Conservation (phyloP, 2,888 invertebrate species). For the Parasteatoda lunata region DNA sequence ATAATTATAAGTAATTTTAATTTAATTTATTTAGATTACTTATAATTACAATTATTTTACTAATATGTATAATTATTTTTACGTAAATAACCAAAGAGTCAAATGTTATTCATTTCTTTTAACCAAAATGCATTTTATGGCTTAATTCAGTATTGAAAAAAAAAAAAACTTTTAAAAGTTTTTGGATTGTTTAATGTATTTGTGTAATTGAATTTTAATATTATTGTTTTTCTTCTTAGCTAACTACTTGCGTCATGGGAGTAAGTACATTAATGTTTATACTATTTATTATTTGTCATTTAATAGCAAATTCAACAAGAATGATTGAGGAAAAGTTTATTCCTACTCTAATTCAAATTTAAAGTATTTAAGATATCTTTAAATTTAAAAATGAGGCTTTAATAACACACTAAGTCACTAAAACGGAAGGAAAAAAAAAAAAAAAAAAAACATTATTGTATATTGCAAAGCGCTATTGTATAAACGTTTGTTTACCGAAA, state of each 20-base stretch:
- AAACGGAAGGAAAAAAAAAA: not conserved
- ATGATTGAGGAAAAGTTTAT: not conserved
- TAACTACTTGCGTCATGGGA: conserved; percentile 57
- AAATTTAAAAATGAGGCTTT: not conserved
- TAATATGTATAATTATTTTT: too few species aligned
- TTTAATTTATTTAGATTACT: too few species aligned
- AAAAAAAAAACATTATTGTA: too few species aligned
- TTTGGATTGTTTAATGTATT: not conserved
- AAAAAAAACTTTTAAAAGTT: too few species aligned
- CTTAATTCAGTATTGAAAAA: too few species aligned
- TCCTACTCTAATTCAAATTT: not conserved
- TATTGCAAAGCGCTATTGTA: not conserved
- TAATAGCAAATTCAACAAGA: too few species aligned
- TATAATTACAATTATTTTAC: too few species aligned
- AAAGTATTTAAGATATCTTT: not conserved
- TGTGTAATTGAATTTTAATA: not conserved
- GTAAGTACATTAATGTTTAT: conserved; percentile 25
- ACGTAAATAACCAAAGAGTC: too few species aligned
- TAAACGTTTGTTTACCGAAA: not conserved
- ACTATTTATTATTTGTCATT: too few species aligned
- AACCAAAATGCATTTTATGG: too few species aligned
- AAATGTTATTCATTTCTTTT: too few species aligned
- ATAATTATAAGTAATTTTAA: too few species aligned
- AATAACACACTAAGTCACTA: not conserved
- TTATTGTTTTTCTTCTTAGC: conserved; percentile 26